Base-by-base conservation (phyloP, 2,888 invertebrate genomes). In the Loripinus fragilis region DNA sequence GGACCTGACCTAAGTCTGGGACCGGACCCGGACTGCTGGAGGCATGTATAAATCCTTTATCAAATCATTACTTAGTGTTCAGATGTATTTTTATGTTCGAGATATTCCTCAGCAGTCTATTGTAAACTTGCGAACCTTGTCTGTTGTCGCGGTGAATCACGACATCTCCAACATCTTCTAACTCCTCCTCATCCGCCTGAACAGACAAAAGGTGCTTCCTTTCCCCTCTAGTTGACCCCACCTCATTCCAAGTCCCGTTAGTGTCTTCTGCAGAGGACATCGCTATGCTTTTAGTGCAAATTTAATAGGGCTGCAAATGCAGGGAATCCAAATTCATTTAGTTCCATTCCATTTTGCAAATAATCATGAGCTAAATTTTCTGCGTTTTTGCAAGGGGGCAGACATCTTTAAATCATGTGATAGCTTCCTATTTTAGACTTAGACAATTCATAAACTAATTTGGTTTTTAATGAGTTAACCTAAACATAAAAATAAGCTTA, bases 351-450 rank as follows among this genome's bases (percentile, higher is more conserved):
- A n/a, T n/a, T n/a, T n/a, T n/a, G n/a, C n/a, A n/a, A n/a, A n/a
- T n/a, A n/a, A n/a, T n/a, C n/a, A n/a, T n/a, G n/a, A n/a, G n/a
- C n/a, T n/a, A n/a, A n/a, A n/a, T n/a, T n/a, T n/a, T n/a, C n/a
- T n/a, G n/a, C n/a, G n/a, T 41, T 20, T 45, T 45, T 35, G 25
- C 33, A 17, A 74, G 75, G 79, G 71, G 73, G 76, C 80, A 84
- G 87, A 78, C 87, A 87, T 87, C 68, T 85, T 87, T 73, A 65
- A 30, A 71, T 87, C 87, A 87, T 81, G 85, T 87, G 85, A 87
- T 55, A n/a, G n/a, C n/a, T n/a, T n/a, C n/a, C 20, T 55, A 42
- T 28, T n/a, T 38, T n/a, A 35, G 45, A 45, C 48, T 38, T 74
- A 52, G 45, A 52, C 65, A 81, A 48, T 79, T 71, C 76, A 83